Evolutionary conservation across 2,888 invertebrate genomes (phyloP), one percentile per base, ranked within the genome.

Genomic region (Monopis laevigella): DNA sequence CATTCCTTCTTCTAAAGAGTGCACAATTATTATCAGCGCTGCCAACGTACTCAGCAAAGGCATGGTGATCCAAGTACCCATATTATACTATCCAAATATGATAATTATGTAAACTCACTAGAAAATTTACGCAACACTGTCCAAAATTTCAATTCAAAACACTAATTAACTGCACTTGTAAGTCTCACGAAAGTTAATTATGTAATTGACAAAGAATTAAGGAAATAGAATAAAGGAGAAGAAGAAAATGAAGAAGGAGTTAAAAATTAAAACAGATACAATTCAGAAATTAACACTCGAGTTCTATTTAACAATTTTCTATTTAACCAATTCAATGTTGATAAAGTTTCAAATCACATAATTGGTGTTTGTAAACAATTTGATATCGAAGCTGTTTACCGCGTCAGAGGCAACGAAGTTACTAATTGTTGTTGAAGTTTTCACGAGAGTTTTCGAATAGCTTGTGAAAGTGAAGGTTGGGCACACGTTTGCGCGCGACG

Each of bases 11-110:
- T 80, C 77, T 2, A 71, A 68, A 18, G 77, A 68, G 50, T 77
- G 63, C 49, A 72, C 80, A 48, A 80, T 73, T 46, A 80, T 75
- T 53, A 80, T 74, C 62, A 80, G 53, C 48, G 78, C 80, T 48
- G 80, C 80, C 54, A 80, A 55, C 57, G 74, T 78, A 59, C 75
- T 74, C 55, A 80, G 55, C 52, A 78, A 61, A 46, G 72, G 66
- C 78, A 80, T 80, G 46, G 58, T 58, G 54, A 41, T 49, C 68
- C 65, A 64, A 51, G 62, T 62, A 71, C 73, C 72, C 80, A 78
- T 80, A 75, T 64, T 77, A 73, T 62, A 62, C 51, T 3, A 2
- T 13, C 6, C 32, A 16, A 3, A 17, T 10, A 13, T n/a, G n/a
- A n/a, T n/a, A n/a, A n/a, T n/a, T n/a, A n/a, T n/a, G n/a, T n/a